Percentiles rank a stretch among this genome's conserved stretches.
These are phyloP conservation scores for honey bee (Apis mellifera) DNA, from an alignment of 1,140 invertebrate species.

Conservation along the genomic window DNA sequence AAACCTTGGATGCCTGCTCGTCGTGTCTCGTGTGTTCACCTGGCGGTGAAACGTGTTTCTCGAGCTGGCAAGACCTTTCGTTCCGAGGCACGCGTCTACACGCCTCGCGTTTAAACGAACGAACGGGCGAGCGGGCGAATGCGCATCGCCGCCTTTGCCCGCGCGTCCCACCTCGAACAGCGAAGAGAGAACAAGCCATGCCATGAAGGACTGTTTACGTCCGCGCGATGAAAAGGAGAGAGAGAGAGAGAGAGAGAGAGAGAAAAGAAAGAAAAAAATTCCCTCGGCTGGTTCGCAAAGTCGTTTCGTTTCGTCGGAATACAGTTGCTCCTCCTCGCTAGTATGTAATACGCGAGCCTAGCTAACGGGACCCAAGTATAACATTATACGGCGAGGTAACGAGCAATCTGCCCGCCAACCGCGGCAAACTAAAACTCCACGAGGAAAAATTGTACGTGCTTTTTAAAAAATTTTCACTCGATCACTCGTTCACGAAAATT, in stretches of 20 bases:
- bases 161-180: not conserved
- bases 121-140: not conserved
- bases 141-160: not conserved
- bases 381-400: constrained; percentile 44
- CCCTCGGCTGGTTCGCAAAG: not conserved
- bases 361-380: constrained; percentile 46
- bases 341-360: constrained; percentile 47
- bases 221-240: constrained; percentile 5
- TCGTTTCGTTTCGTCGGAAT: constrained; percentile 30
- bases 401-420: not conserved
- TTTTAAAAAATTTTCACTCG: not conserved
- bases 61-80: constrained; percentile 31
- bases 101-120: not conserved
- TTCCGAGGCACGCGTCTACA: not conserved
- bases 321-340: constrained; percentile 35
- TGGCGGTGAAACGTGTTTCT: constrained; percentile 45
- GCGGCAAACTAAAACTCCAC: constrained; percentile 9
- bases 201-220: not conserved
- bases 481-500: not conserved
- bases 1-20: constrained; percentile 43
- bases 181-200: not conserved
- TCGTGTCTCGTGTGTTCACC: constrained; percentile 44
- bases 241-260: not conserved
- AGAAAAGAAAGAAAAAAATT: not conserved
- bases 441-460: not conserved